A percentile compares a stretch with the other conserved stretches of the same genome.
These are phyloP conservation scores for Melanogrammus aeglefinus DNA, from an alignment of 2,797 vertebrate genomes.

Conservation along the genomic window DNA sequence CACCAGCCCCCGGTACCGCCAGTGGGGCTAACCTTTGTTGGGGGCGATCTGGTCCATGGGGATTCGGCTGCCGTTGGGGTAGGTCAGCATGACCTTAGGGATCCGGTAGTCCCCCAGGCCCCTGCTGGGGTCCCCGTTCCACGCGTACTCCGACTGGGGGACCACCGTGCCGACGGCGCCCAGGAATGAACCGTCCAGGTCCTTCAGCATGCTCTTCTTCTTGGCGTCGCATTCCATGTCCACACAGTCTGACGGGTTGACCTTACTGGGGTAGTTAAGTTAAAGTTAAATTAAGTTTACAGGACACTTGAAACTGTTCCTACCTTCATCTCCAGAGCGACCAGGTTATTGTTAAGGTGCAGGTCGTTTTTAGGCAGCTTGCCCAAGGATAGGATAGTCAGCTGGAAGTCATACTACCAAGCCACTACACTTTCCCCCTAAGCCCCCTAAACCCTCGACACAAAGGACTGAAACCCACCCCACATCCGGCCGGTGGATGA, in stretches of 20 bases:
- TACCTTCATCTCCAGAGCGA: too few species aligned
- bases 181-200: slow-evolving; percentile 83
- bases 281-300: not conserved
- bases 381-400: too few species aligned
- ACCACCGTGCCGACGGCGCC: slow-evolving; percentile 75
- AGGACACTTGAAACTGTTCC: not conserved
- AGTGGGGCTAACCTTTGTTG: slow-evolving; percentile 59
- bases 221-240: slow-evolving; percentile 90
- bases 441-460: not conserved
- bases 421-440: too few species aligned
- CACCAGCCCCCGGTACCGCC: slow-evolving; percentile 43
- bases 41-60: slow-evolving; percentile 77
- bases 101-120: slow-evolving; percentile 85
- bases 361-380: too few species aligned
- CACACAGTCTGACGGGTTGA: slow-evolving; percentile 83
- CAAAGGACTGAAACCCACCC: slow-evolving; percentile 49
- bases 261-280: slow-evolving; percentile 78
- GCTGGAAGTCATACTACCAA: not conserved
- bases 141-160: slow-evolving; percentile 82
- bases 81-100: slow-evolving; percentile 80
- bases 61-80: slow-evolving; percentile 79
- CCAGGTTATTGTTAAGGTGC: too few species aligned
- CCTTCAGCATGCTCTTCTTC: slow-evolving; percentile 82
- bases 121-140: slow-evolving; percentile 75
- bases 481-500: slow-evolving; percentile 79